Evolutionary conservation across 2,888 invertebrate genomes (phyloP).

Genomic region (Cantharis rufa): DNA sequence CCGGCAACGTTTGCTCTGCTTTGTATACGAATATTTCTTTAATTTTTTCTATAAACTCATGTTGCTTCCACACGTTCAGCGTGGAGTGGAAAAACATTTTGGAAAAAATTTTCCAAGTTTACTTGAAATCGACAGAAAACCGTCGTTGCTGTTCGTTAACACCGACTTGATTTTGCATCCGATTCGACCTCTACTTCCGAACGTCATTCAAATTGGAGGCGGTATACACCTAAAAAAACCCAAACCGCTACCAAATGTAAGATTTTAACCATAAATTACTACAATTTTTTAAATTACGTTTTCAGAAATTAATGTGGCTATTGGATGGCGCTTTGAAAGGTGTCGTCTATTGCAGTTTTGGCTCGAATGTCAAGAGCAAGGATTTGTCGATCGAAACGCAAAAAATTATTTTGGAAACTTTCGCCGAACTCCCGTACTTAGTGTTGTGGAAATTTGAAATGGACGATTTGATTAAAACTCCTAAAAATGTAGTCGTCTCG

Average conservation of each 20-base stretch:
- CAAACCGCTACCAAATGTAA: background rate
- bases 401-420: background rate
- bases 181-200: background rate
- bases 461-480: background rate
- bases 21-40: background rate
- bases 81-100: background rate
- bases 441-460: constrained; percentile 4
- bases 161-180: background rate
- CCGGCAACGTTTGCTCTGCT: background rate
- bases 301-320: background rate
- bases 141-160: background rate
- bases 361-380: background rate
- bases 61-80: background rate
- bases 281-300: background rate
- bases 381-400: background rate
- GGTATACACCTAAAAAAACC: background rate
- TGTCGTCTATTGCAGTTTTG: background rate
- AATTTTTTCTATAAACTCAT: background rate
- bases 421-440: background rate
- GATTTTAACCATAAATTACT: background rate
- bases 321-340: background rate
- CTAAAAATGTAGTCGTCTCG: background rate
- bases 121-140: background rate
- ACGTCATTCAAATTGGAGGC: background rate
- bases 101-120: background rate